Conservation (phyloP, 1,140 invertebrate species). For the Babylonia areolata region DNA sequence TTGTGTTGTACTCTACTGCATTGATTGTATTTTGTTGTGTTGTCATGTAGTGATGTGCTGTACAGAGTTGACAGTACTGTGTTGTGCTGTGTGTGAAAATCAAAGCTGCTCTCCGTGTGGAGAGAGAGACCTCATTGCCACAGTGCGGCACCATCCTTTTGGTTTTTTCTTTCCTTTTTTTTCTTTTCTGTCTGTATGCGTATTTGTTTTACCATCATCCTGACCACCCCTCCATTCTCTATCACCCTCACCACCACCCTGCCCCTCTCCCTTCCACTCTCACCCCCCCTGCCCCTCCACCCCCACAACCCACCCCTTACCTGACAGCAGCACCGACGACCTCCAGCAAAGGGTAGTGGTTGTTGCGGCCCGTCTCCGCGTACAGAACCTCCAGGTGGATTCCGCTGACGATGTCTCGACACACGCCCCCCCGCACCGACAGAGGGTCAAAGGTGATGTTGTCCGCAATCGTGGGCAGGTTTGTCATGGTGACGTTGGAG, state of each 20-base stretch:
- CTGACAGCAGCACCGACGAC: conserved; percentile 51
- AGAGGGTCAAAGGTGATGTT: conserved; percentile 22
- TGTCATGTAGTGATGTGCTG: too few species aligned
- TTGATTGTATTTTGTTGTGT: too few species aligned
- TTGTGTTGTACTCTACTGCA: too few species aligned
- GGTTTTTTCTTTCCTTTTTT: too few species aligned
- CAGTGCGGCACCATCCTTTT: too few species aligned
- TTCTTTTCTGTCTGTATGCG: too few species aligned
- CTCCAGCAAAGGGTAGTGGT: conserved; percentile 47
- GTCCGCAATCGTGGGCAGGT: background rate
- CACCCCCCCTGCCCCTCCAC: background rate
- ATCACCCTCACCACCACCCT: background rate
- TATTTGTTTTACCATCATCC: too few species aligned
- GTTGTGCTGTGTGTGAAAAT: too few species aligned
- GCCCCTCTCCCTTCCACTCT: background rate
- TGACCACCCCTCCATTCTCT: too few species aligned
- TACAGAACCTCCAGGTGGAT: conserved; percentile 55
- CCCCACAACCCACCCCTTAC: conserved; percentile 36
- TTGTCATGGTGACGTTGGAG: background rate
- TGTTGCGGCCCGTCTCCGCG: conserved; percentile 44
- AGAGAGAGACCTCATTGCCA: too few species aligned
- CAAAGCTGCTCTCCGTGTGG: too few species aligned
- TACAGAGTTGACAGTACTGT: too few species aligned
- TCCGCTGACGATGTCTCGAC: conserved; percentile 43
- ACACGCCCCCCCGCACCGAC: conserved; percentile 38